phyloP scores from a whole-genome alignment of 2,888 invertebrate genomes.

The Callosobruchus maculatus region DNA sequence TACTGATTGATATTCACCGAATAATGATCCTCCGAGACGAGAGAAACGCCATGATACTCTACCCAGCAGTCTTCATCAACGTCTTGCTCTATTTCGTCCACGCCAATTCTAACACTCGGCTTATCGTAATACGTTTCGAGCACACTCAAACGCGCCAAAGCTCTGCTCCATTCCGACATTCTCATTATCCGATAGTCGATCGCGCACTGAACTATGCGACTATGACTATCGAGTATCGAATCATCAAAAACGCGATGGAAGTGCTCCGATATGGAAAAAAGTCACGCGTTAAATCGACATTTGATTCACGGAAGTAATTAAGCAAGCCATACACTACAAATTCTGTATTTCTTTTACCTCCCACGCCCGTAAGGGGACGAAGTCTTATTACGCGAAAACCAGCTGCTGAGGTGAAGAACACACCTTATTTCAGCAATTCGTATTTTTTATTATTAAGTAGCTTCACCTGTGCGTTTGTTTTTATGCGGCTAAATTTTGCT shows the following conservation, averaged over 20 bases:
- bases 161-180: not conserved
- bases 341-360: too few species aligned
- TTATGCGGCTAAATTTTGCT: too few species aligned
- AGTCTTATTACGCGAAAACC: too few species aligned
- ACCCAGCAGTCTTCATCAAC: not conserved
- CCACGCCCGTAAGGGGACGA: too few species aligned
- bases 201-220: not conserved
- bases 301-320: not conserved
- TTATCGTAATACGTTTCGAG: not conserved
- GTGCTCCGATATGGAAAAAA: not conserved
- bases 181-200: not conserved
- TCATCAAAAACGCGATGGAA: not conserved
- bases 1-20: not conserved
- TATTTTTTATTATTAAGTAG: too few species aligned
- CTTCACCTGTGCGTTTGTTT: too few species aligned
- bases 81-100: not conserved
- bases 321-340: not conserved
- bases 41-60: not conserved
- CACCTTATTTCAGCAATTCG: too few species aligned
- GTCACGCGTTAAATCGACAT: not conserved
- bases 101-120: not conserved
- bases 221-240: not conserved
- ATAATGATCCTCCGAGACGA: not conserved
- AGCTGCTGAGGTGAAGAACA: too few species aligned
- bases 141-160: not conserved